These are phyloP conservation scores for Drosophila cyrtoloma DNA, from an alignment of 2,888 invertebrate species.

Conservation along the genomic window DNA sequence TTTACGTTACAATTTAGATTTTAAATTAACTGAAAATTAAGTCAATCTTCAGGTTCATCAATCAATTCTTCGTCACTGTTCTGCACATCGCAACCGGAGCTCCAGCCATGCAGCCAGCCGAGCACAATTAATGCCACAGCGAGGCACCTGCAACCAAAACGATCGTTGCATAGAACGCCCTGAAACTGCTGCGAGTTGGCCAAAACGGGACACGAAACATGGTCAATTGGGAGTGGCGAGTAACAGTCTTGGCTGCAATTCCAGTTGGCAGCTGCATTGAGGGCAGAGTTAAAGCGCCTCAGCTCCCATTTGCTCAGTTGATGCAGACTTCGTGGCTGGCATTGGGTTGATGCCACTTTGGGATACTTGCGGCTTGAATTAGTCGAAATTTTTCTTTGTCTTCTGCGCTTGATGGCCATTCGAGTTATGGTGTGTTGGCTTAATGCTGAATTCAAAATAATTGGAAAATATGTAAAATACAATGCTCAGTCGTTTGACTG, in stretches of 20 bases:
- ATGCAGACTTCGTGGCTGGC: conserved; percentile 12
- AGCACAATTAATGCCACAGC: conserved; percentile 8
- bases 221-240: background rate
- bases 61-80: background rate
- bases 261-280: conserved; percentile 15
- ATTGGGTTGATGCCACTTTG: background rate
- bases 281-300: conserved; percentile 19
- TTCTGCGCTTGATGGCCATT: conserved; percentile 13
- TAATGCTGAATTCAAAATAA: conserved; percentile 27
- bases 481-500: conserved; percentile 2
- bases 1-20: background rate
- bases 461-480: conserved; percentile 18
- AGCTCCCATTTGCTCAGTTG: conserved; percentile 14
- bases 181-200: too few species aligned
- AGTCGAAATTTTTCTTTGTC: background rate
- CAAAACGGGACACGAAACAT: too few species aligned
- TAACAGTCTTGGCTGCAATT: background rate
- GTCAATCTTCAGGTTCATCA: background rate
- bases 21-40: background rate
- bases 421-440: conserved; percentile 11
- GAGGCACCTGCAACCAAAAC: background rate
- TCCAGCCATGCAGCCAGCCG: background rate
- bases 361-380: background rate
- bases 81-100: background rate
- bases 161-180: background rate